These are phyloP conservation scores for Xenops minutus DNA, from an alignment of 2,797 vertebrate species.

Conservation along the genomic window DNA sequence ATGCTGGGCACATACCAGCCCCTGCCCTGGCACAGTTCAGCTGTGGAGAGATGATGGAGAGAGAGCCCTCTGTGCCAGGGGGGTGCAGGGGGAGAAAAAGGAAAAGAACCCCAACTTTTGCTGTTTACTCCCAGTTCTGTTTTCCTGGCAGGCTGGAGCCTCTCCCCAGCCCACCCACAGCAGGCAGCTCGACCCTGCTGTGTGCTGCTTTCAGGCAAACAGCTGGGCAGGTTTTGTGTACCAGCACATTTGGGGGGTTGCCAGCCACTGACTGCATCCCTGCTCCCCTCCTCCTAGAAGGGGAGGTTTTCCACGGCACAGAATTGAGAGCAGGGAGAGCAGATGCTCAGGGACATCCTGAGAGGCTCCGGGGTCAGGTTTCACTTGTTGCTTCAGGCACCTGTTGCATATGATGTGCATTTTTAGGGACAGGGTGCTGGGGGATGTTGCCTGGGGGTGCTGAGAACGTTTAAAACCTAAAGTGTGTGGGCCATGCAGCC, in stretches of 20 bases:
- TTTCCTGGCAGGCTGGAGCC: neutral
- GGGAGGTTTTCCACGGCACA: neutral
- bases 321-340: neutral
- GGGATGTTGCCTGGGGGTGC: neutral
- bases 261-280: neutral
- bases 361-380: neutral
- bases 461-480: neutral
- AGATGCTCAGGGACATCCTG: neutral
- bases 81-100: too few species aligned
- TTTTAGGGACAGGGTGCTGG: neutral
- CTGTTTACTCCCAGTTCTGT: neutral
- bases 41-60: rapidly evolving
- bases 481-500: rapidly evolving
- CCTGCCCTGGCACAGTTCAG: rapidly evolving
- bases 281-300: neutral
- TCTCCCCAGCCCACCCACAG: neutral
- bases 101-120: neutral
- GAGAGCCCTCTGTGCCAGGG: rapidly evolving
- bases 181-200: neutral
- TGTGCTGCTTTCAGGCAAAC: neutral
- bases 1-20: rapidly evolving
- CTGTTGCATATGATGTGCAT: too few species aligned
- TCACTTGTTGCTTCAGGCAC: neutral
- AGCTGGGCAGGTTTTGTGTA: neutral
- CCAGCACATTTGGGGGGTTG: neutral